Evolutionary conservation across 2,797 vertebrate genomes (phyloP), one percentile per base, ranked within the genome.

Genomic region (Chromobotia macracanthus): DNA sequence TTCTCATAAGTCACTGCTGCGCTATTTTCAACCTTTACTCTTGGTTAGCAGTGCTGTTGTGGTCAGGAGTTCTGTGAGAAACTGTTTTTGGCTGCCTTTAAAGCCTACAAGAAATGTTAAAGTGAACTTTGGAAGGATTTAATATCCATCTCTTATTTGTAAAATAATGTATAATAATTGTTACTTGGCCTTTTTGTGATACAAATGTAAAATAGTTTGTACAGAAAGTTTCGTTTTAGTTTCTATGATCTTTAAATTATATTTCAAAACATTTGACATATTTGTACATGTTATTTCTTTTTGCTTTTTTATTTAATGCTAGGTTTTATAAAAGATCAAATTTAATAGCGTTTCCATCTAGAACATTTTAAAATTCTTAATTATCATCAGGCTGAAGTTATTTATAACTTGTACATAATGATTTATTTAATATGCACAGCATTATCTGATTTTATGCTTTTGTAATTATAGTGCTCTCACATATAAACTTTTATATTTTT

Each of bases 391-490:
- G 41, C 8, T 13, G 55, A 72, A 46, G 19, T 15, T 46, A 55
- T 60, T 5, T 21, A 28, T 46, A 28, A 28, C 60, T 2, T 73
- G 71, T 61, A 61, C 16, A 61, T 60, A 72, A 60, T 60, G 10
- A 46, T 58, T 46, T 72, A 72, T 72, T 72, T 72, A 72, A 60
- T 44, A n/a, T 25, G 60, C 28, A 16, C n/a, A 60, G 11, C 5
- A 25, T 61, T 73, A 48, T 72, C 28, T 31, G 16, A 46, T 60
- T n/a, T 8, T 61, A 72, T 12, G 23, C 15, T 46, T 46, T 28
- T 72, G 21, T 46, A 6, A 13, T 46, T 72, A 18, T 23, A 48
- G 16, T 31, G 3, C 3, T 13, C 2, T 60, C 2, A 1, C 15
- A n/a, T 41, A 64, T 12, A 38, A 71, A 35, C 50, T 9, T 7